Evolutionary conservation across 2,797 vertebrate species (phyloP).

Genomic region (Sciurus carolinensis): DNA sequence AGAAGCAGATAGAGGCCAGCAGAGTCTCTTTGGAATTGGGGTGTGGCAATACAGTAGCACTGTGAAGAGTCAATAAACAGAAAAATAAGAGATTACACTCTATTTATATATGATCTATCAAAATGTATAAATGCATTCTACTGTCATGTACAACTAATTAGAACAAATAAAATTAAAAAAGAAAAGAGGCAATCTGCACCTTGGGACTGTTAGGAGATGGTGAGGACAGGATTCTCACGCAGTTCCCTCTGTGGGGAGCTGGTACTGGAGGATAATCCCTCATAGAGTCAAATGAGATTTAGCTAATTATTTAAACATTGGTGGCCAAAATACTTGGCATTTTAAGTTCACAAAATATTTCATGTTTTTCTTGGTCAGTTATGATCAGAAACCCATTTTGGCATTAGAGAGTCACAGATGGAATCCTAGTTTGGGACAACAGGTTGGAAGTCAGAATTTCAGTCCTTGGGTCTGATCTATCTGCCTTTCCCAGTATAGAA

Average conservation of each 20-base stretch:
- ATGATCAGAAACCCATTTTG: not conserved
- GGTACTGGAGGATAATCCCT: not conserved
- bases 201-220: not conserved
- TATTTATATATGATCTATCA: too few relatives aligned
- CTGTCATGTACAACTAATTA: too few relatives aligned
- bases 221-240: fast-evolving
- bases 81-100: too few relatives aligned
- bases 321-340: not conserved
- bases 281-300: fast-evolving
- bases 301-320: not conserved
- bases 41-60: fast-evolving
- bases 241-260: fast-evolving
- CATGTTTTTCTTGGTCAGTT: not conserved
- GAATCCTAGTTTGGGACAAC: not conserved
- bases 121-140: too few relatives aligned
- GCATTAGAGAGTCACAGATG: not conserved
- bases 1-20: not conserved
- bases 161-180: too few relatives aligned
- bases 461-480: not conserved
- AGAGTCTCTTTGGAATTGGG: fast-evolving
- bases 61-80: too few relatives aligned
- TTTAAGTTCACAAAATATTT: not conserved
- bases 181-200: too few relatives aligned
- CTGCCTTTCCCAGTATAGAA: not conserved
- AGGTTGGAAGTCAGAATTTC: not conserved